phyloP scores from a whole-genome alignment of 2,113 vertebrate species.

The Ascaphus truei region DNA sequence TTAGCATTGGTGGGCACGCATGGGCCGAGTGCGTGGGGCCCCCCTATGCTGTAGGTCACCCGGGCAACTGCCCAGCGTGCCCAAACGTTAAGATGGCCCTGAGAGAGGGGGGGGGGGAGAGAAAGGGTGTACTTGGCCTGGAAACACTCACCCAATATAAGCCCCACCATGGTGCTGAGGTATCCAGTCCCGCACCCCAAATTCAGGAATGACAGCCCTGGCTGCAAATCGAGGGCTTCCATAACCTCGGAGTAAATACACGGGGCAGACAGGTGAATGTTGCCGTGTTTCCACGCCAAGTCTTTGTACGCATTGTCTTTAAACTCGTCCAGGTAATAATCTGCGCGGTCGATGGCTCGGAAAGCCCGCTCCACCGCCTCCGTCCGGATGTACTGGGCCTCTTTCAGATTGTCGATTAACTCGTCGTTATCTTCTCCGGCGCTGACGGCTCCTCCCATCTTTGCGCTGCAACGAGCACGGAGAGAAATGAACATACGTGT shows the following conservation, averaged over 20 bases:
- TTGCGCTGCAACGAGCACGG: constrained; percentile 34
- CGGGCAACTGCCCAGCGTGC: too few relatives aligned
- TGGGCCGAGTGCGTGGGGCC: too few relatives aligned
- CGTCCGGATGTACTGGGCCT: constrained; percentile 91
- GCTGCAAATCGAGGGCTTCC: constrained; percentile 92
- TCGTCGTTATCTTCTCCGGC: constrained; percentile 96
- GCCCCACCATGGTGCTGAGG: constrained; percentile 96
- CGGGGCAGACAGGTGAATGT: constrained; percentile 93
- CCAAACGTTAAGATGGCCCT: too few relatives aligned
- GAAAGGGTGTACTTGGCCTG: too few relatives aligned
- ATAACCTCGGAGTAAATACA: constrained; percentile 98
- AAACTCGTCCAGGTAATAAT: constrained; percentile 97
- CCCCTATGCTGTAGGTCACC: too few relatives aligned
- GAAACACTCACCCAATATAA: constrained; percentile 83
- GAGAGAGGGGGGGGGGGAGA: too few relatives aligned
- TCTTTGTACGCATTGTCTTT: constrained; percentile 96
- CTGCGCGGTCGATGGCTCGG: constrained; percentile 86
- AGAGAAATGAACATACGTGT: too few relatives aligned
- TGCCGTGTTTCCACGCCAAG: constrained; percentile 92
- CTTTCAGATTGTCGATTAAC: constrained; percentile 92
- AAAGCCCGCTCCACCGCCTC: constrained; percentile 92
- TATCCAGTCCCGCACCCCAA: constrained; percentile 96
- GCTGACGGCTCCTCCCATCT: constrained; percentile 94
- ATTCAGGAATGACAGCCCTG: constrained; percentile 91
- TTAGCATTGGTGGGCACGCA: too few relatives aligned